Evolutionary conservation across 2,888 invertebrate genomes (phyloP), one percentile per base, ranked within the genome.

Genomic region (Microplitis manilae): DNA sequence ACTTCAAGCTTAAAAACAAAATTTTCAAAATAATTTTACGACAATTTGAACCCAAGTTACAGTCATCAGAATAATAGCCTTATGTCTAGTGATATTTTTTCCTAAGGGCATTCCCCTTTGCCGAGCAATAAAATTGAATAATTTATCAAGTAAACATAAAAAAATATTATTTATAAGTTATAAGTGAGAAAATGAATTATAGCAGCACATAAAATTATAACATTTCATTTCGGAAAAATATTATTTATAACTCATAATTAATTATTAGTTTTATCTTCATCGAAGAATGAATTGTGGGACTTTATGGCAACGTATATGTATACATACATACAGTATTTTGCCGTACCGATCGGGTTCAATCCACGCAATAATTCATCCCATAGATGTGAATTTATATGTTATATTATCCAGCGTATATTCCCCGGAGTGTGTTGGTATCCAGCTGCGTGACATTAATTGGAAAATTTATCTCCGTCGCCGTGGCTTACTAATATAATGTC

Each of bases 371-470:
- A 86, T 87, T 87, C 86, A 86, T 85, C 79, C 80, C 75, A 71
- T 80, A 81, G 13, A 50, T 50, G 50, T 50, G 50, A 50, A 50
- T 50, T 50, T 50, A 50, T 50, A 50, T 50, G 50, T 50, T 50
- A 50, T 50, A 50, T 50, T 50, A 50, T 30, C 30, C 30, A 30
- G 30, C 30, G 30, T 50, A 30, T 9, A 77, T 77, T 79, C 83
- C 77, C 79, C 78, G 78, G 40, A 40, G 81, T 73, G 82, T 79
- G 82, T 79, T 80, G 81, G 80, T 80, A 67, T 79, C 87, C 85
- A 80, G 85, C 85, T 83, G 86, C 74, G 86, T 13, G 50, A 81
- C 81, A 82, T 84, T 85, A 86, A 87, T 85, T 85, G 83, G 82
- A 80, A 84, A 85, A 87, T 87, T 86, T 86, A 87, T 87, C 85